phyloP scores from a whole-genome alignment of 2,888 invertebrate genomes.

The Rhyacophila evoluta region DNA sequence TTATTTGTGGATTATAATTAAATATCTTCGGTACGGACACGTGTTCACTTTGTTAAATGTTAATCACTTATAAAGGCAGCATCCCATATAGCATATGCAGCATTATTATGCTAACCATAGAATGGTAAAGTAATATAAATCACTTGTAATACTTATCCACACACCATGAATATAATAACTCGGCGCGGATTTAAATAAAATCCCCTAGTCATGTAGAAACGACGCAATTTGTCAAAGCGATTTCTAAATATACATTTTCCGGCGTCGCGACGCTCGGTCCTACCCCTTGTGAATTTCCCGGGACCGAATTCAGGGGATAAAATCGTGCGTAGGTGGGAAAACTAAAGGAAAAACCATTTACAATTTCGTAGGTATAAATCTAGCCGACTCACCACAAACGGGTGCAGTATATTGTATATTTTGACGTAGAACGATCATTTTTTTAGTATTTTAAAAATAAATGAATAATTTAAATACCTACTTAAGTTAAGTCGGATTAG shows the following conservation, averaged over 20 bases:
- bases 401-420: not conserved
- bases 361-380: not conserved
- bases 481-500: too few relatives aligned
- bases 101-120: too few relatives aligned
- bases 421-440: not conserved
- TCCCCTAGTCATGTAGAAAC: slow-evolving; percentile 5
- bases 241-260: not conserved
- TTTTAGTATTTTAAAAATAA: not conserved
- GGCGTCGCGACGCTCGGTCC: slow-evolving; percentile 3
- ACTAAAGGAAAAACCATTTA: not conserved
- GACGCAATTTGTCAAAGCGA: slow-evolving; percentile 1
- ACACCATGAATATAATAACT: not conserved
- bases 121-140: not conserved
- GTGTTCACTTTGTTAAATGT: too few relatives aligned
- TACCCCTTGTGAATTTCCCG: not conserved
- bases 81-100: not conserved
- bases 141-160: not conserved
- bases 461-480: too few relatives aligned
- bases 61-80: not conserved
- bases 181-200: not conserved
- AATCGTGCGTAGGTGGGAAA: not conserved
- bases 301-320: not conserved
- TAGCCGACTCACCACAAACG: not conserved
- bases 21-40: too few relatives aligned
- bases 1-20: too few relatives aligned